Conservation (phyloP, 2,113 vertebrate genomes). For the Micronisus gabar region DNA sequence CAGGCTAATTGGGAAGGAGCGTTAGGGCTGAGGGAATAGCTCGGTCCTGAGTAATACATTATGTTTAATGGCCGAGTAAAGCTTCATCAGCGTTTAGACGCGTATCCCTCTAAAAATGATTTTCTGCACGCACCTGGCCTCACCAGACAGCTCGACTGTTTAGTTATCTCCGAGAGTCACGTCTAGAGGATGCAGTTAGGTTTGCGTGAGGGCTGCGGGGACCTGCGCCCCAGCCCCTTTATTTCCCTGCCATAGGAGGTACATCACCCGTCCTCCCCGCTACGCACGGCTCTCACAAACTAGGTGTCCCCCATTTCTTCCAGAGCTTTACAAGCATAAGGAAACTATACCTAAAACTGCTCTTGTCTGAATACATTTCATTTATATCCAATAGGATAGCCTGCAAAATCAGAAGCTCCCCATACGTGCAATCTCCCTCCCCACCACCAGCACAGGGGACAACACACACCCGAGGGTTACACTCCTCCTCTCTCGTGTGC, state of each 20-base stretch:
- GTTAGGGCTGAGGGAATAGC: constrained; percentile 20
- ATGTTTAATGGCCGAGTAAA: neutral
- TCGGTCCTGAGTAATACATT: constrained; percentile 12
- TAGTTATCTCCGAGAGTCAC: neutral
- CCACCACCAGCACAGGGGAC: fast-evolving
- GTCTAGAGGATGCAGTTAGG: neutral
- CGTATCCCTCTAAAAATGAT: neutral
- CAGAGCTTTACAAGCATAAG: neutral
- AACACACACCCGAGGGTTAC: neutral
- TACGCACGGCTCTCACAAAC: neutral
- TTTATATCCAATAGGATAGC: fast-evolving
- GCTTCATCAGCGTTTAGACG: constrained; percentile 3
- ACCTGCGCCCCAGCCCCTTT: neutral
- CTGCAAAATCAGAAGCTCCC: neutral
- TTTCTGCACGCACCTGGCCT: constrained; percentile 38
- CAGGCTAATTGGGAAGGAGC: constrained; percentile 28
- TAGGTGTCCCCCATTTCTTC: neutral
- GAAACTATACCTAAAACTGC: neutral
- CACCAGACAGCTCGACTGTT: neutral
- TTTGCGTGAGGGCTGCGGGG: neutral
- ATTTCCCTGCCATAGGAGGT: neutral
- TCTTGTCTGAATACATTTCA: fast-evolving
- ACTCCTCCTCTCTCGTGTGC: fast-evolving
- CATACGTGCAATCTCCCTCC: fast-evolving
- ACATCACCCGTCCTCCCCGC: fast-evolving